Percentiles rank a stretch among this genome's conserved stretches.
These are phyloP conservation scores for Hepsetus odoe DNA, from an alignment of 2,113 vertebrate genomes.

Conservation along the genomic window DNA sequence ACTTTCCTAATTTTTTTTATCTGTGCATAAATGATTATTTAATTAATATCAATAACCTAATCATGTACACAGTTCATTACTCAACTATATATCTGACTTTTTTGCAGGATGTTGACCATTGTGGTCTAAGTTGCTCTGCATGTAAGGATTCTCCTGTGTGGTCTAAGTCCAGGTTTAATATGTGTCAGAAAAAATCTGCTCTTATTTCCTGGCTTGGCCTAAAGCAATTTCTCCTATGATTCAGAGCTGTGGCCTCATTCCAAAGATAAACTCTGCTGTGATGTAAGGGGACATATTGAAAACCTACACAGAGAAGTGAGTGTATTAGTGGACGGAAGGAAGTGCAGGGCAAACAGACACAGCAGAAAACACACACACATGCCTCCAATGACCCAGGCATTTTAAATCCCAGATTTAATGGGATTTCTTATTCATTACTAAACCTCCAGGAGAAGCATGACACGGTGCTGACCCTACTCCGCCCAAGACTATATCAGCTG, in stretches of 20 bases:
- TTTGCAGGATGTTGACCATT: background rate
- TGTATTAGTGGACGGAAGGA: background rate
- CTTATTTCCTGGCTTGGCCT: background rate
- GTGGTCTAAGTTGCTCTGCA: background rate
- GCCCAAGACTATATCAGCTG: background rate
- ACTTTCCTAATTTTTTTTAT: too few species aligned
- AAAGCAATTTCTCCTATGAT: background rate
- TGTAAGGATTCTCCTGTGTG: background rate
- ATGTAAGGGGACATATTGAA: constrained; percentile 16
- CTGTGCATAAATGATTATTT: too few species aligned
- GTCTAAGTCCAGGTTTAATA: background rate
- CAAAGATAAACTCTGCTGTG: constrained; percentile 24
- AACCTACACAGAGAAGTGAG: background rate
- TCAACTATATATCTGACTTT: too few species aligned
- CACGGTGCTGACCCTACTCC: background rate
- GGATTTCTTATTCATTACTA: background rate
- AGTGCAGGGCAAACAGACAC: background rate
- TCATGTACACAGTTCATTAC: too few species aligned
- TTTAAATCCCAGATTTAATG: background rate
- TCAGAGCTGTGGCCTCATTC: constrained; percentile 7
- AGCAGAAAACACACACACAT: background rate
- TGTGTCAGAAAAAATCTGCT: background rate
- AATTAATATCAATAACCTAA: too few species aligned
- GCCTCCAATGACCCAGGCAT: background rate
- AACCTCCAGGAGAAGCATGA: background rate